Conservation (phyloP, 2,888 invertebrate species). For the Scaptomyza tumidula region DNA sequence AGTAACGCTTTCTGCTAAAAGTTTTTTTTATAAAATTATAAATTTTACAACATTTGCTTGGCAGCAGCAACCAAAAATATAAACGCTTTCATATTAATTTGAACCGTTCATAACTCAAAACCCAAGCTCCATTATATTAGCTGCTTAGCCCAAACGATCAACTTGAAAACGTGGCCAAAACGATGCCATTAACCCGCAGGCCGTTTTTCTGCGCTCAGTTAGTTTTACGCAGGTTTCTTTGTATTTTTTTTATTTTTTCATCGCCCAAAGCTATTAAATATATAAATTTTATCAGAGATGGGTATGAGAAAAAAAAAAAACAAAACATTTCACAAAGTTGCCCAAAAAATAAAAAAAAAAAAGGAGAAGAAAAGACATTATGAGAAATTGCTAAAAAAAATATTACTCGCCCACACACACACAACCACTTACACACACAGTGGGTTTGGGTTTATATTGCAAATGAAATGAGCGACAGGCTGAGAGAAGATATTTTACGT, state of each 20-base stretch:
- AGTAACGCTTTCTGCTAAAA: no score
- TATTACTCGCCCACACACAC: constrained; percentile 1
- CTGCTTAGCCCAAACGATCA: constrained; percentile 12
- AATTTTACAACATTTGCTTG: background rate
- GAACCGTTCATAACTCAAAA: constrained; percentile 22
- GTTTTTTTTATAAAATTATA: background rate
- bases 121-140: constrained; percentile 17
- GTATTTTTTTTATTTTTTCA: no score
- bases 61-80: background rate
- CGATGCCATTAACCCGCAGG: constrained; percentile 51
- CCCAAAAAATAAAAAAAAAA: constrained; percentile 25
- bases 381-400: constrained; percentile 27
- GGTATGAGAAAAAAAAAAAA: constrained; percentile 1
- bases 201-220: constrained; percentile 28
- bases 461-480: constrained; percentile 57
- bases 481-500: constrained; percentile 66
- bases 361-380: constrained; percentile 36
- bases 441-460: constrained; percentile 27
- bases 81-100: background rate
- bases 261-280: constrained; percentile 14
- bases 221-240: constrained; percentile 21
- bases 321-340: constrained; percentile 3
- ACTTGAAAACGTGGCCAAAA: constrained; percentile 44
- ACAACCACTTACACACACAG: background rate
- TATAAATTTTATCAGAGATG: constrained; percentile 42